A percentile compares a stretch with the other conserved stretches of the same genome.
Evolutionary conservation across 2,797 vertebrate species (phyloP).

Genomic region (Sarcoramphus papa): DNA sequence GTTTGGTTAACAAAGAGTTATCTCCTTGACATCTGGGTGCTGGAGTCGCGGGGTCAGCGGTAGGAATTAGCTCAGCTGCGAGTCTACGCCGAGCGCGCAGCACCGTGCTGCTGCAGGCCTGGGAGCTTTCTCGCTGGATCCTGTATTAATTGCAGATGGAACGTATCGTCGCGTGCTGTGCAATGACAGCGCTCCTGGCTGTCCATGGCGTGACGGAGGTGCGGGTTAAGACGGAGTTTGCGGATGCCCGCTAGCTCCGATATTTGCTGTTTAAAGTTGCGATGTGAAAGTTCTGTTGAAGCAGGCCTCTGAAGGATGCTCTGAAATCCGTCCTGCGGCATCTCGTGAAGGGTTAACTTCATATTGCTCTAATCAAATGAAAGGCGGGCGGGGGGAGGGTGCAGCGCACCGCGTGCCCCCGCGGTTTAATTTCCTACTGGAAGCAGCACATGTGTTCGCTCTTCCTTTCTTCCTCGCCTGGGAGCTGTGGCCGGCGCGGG

Average conservation of each 20-base stretch:
- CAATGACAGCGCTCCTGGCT: accelerated
- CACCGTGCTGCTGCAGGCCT: neutral
- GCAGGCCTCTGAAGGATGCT: neutral
- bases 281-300: neutral
- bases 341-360: neutral
- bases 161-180: accelerated
- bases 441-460: slow-evolving; percentile 60
- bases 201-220: accelerated
- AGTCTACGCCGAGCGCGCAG: neutral
- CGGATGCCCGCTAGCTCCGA: neutral
- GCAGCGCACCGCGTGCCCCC: neutral
- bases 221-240: neutral
- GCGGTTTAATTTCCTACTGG: slow-evolving; percentile 71
- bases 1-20: neutral
- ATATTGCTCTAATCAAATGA: neutral
- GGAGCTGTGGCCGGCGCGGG: slow-evolving; percentile 53
- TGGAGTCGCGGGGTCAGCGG: neutral
- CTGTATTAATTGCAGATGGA: neutral
- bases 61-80: neutral
- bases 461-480: slow-evolving; percentile 23
- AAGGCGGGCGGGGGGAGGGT: neutral
- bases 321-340: neutral
- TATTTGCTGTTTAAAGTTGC: neutral
- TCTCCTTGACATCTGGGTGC: neutral
- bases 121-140: neutral